Conservation (phyloP, 2,797 vertebrate genomes). For the Ibycter americanus region DNA sequence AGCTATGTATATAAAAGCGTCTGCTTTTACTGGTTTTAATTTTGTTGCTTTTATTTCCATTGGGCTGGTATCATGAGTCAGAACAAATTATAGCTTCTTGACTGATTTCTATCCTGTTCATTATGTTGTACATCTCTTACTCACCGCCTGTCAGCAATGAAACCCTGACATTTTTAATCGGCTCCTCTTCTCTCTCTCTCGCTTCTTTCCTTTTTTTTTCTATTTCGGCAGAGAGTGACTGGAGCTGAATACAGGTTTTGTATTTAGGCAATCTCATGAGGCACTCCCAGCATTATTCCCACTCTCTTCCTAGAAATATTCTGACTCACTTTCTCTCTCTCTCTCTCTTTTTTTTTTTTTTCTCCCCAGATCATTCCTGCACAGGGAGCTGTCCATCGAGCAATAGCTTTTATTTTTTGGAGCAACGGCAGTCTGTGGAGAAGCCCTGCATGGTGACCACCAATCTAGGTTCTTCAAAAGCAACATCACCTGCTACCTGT, state of each 20-base stretch:
- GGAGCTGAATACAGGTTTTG: neutral
- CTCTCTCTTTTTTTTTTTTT: neutral
- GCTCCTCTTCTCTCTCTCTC: neutral
- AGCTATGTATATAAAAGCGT: neutral
- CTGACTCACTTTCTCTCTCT: neutral
- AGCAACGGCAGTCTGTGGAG: accelerated
- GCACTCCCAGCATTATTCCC: neutral
- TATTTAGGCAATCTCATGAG: neutral
- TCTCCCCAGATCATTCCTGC: neutral
- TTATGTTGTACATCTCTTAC: neutral
- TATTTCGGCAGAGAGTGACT: neutral
- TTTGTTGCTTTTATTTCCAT: neutral
- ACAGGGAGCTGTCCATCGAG: neutral
- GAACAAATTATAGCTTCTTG: neutral
- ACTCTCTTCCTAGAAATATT: neutral
- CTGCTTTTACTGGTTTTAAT: neutral
- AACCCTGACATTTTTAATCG: conserved; percentile 25
- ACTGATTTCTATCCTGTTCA: neutral
- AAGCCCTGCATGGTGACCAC: neutral
- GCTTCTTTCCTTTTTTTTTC: too few relatives aligned
- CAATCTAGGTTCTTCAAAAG: neutral
- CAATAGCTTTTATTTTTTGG: neutral
- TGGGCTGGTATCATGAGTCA: neutral
- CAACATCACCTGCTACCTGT: neutral
- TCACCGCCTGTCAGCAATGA: neutral